phyloP scores from a whole-genome alignment of 2,113 vertebrate species.

The Amphiprion ocellaris region DNA sequence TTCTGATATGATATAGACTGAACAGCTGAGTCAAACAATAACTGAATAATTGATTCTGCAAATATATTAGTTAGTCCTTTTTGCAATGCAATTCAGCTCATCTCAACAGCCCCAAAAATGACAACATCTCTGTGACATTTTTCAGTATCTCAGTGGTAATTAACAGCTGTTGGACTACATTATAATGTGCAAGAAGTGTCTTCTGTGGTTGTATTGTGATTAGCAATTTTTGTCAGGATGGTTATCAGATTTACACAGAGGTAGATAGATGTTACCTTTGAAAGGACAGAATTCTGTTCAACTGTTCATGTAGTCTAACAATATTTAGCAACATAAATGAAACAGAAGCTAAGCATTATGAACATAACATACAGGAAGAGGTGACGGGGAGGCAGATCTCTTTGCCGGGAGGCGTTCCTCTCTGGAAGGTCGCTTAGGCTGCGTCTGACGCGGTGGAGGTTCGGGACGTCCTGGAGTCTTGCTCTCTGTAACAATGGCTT shows the following conservation, averaged over 20 bases:
- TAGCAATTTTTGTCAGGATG: slow-evolving; percentile 8
- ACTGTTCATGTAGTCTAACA: background rate
- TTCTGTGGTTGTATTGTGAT: background rate
- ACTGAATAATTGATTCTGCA: too few species aligned
- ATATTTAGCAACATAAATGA: too few species aligned
- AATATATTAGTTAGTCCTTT: too few species aligned
- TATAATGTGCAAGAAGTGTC: too few species aligned
- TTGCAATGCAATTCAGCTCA: too few species aligned
- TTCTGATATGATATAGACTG: too few species aligned
- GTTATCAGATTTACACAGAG: too few species aligned
- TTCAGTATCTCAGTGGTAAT: too few species aligned
- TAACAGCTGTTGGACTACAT: too few species aligned
- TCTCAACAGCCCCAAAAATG: too few species aligned
- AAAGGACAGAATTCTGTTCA: background rate
- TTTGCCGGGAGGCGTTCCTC: slow-evolving; percentile 85
- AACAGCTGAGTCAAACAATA: too few species aligned
- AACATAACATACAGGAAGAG: slow-evolving; percentile 85
- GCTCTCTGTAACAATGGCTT: slow-evolving; percentile 94
- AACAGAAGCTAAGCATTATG: background rate
- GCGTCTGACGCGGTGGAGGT: slow-evolving; percentile 71
- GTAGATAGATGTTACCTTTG: background rate
- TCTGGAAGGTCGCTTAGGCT: slow-evolving; percentile 83
- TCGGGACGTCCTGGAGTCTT: slow-evolving; percentile 85
- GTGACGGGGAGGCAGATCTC: slow-evolving; percentile 89
- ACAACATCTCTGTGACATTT: too few species aligned